Base-by-base conservation (phyloP, 2,113 vertebrate species). In the Melanostigma gelatinosum region DNA sequence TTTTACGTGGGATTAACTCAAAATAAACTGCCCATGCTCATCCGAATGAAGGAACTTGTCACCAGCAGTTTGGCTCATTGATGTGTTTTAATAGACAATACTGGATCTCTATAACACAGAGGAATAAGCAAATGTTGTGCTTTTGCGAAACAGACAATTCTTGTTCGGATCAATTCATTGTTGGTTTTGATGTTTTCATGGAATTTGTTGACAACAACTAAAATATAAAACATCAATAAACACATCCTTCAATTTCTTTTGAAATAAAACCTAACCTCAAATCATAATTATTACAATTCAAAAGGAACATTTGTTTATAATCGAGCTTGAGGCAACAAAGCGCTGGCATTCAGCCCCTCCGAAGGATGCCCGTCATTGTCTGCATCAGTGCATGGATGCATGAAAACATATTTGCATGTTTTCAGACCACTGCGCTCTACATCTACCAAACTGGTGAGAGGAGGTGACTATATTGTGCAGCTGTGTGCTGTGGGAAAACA, bases 381-480 rank as follows among this genome's bases (percentile, higher is more conserved):
- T 72, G 52, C 52, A 71, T n/a, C 22, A 1, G 52, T 44, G 79
- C 70, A 70, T 44, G 34, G 10, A 69, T 79, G 70, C 67, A 79
- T 72, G 4, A 72, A 71, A 58, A 34, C 8, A 0, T 10, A 73
- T 84, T 79, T 79, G 60, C 75, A 82, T 82, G 69, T 79, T 79
- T 57, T 74, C 79, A 73, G 46, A 46, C 58, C 63, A 44, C 75
- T 84, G 44, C 27, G 34, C 54, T 46, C 58, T 11, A 32, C 16
- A 75, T 50, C 63, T 62, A 79, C 29, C 52, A 79, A 54, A 68
- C n/a, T 42, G 48, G 11, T 38, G 62, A 52, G 24, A 73, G 22
- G 44, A 24, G 29, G 50, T 11, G 29, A 24, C 32, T 36, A 50
- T 61, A 52, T 67, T 72, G 58, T 22, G 3, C 65, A 74, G 60